Conservation (phyloP, 2,797 vertebrate species). For the Poeciliopsis turneri region DNA sequence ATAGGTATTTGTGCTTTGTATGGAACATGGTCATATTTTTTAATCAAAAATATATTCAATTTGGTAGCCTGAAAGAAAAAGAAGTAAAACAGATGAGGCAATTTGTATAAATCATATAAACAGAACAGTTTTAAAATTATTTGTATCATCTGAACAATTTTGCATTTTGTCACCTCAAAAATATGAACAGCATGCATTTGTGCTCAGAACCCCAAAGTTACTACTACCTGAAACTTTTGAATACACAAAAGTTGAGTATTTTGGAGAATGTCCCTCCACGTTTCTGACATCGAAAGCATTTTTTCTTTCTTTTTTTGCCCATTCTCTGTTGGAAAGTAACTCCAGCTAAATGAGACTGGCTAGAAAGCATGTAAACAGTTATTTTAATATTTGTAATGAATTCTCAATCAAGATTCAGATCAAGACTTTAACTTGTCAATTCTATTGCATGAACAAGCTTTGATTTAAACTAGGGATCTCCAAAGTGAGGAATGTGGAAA, state of each 20-base stretch:
- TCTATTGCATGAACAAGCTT: not conserved
- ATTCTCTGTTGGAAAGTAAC: not conserved
- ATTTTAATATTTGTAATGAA: not conserved
- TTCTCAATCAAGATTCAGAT: not conserved
- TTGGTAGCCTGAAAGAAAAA: constrained; percentile 60
- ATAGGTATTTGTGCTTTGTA: constrained; percentile 67
- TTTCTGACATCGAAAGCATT: not conserved
- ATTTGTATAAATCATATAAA: not conserved
- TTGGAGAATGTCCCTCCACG: not conserved
- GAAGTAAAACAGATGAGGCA: constrained; percentile 19
- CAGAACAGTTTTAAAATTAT: not conserved
- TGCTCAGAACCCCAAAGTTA: not conserved
- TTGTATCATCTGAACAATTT: constrained; percentile 9
- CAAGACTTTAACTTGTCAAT: not conserved
- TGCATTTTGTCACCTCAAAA: not conserved
- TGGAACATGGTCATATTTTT: constrained; percentile 61
- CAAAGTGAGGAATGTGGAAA: not conserved
- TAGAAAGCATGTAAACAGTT: not conserved
- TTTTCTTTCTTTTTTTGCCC: not conserved
- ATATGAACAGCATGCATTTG: not conserved
- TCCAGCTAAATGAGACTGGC: not conserved
- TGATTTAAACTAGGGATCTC: not conserved
- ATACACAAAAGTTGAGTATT: not conserved
- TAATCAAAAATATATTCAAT: constrained; percentile 35
- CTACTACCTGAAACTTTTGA: no score